A percentile compares a stretch with the other conserved stretches of the same genome.
phyloP scores from a whole-genome alignment of 1,140 invertebrate species.

The Goniozus legneri region DNA sequence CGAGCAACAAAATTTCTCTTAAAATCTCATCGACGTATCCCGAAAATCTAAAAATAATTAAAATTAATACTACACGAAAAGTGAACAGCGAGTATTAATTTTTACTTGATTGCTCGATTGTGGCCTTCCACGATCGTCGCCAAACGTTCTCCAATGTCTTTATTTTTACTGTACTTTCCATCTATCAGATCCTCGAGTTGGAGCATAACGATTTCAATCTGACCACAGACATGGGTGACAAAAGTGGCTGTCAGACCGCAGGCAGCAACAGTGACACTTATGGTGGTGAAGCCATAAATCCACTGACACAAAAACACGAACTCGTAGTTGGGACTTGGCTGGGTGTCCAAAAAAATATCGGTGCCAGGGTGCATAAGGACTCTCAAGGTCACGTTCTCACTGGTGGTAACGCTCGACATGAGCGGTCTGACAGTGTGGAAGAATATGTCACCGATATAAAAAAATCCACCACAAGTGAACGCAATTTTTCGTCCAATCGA shows the following conservation, averaged over 20 bases:
- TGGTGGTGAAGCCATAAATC: constrained; percentile 23
- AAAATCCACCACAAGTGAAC: constrained; percentile 9
- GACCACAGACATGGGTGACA: constrained; percentile 31
- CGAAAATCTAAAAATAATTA: constrained; percentile 17
- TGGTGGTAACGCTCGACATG: background rate
- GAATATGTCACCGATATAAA: constrained; percentile 22
- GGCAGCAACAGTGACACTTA: constrained; percentile 21
- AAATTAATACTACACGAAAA: background rate
- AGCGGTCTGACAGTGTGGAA: constrained; percentile 19
- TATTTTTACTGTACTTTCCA: background rate
- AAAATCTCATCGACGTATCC: constrained; percentile 8
- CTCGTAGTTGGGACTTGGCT: constrained; percentile 27
- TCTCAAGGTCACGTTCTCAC: constrained; percentile 11
- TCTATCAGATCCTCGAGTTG: constrained; percentile 15
- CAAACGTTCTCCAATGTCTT: background rate
- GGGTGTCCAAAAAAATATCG: constrained; percentile 25
- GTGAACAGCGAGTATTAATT: background rate
- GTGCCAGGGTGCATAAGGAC: constrained; percentile 25
- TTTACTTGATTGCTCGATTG: constrained; percentile 14
- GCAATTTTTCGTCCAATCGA: constrained; percentile 15
- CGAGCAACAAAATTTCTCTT: constrained; percentile 14
- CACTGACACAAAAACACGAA: constrained; percentile 27
- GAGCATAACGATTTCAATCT: constrained; percentile 20
- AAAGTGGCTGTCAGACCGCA: constrained; percentile 30
- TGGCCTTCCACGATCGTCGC: constrained; percentile 11